Base-by-base conservation (phyloP, 2,113 vertebrate genomes). In the Stercorarius parasiticus region DNA sequence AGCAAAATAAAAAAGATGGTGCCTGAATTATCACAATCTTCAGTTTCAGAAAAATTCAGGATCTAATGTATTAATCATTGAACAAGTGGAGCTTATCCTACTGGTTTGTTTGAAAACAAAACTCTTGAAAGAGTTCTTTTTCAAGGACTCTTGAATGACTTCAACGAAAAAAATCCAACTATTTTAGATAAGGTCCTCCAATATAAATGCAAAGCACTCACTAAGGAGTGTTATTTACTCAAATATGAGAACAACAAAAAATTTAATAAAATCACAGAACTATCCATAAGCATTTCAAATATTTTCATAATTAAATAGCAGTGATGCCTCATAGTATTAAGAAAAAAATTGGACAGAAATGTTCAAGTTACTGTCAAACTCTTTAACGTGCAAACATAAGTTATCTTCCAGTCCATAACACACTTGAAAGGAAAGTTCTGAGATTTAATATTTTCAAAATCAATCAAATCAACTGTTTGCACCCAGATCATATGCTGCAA, bases 311-410 rank as follows among this genome's bases (percentile, higher is more conserved):
- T 65, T 86, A 45, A 66, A 70, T 4, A 83, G 5, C 5, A 55
- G 29, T 23, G 17, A 47, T 56, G 8, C 0, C 7, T 14, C 8
- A 25, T 0, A 49, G 1, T 17, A 50, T 30, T 47, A 76, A 50
- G 8, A 23, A 59, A 71, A 53, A 71, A 34, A 30, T 9, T 6
- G 1, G 15, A 52, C 11, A 69, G 4, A 82, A 45, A 58, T 8
- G 4, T 0, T 56, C 7, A 30, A 30, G 0, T 34, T 64, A 56
- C 15, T 45, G 50, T 11, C 71, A 70, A 90, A 62, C 7, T 58
- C 18, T 53, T 34, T 17, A 42, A 59, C 10, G 18, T 26, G 42
- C 4, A 82, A 79, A 56, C 3, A 2, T 10, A 50, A 45, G 20
- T 61, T 62, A n/a, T 4, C 10, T 82, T 59, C n/a, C 15, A 59